phyloP scores from a whole-genome alignment of 2,888 invertebrate species.

The Orgyia antiqua region DNA sequence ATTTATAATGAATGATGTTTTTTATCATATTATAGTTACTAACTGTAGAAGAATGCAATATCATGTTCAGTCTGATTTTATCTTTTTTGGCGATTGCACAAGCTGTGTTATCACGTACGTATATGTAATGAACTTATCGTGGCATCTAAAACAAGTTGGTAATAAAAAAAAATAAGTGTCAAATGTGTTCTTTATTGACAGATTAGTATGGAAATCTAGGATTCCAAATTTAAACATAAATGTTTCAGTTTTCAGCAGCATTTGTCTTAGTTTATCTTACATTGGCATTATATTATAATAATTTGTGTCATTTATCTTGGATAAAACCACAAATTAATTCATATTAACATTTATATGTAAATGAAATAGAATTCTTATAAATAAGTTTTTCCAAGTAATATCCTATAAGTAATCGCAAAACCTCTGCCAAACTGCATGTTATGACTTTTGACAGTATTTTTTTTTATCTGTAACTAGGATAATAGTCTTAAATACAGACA shows the following conservation, averaged over 20 bases:
- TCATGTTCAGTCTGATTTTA: no score
- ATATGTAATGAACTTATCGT: no score
- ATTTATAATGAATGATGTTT: no score
- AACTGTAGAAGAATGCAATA: no score
- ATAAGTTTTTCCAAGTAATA: neutral
- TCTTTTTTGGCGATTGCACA: no score
- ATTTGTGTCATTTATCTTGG: no score
- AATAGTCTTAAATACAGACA: constrained; percentile 2
- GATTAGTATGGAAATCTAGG: constrained; percentile 4
- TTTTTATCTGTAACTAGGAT: neutral
- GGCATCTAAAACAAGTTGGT: no score
- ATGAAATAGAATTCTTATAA: neutral
- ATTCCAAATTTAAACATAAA: constrained; percentile 2
- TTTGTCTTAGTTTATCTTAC: no score
- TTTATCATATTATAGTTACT: no score
- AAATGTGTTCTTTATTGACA: constrained; percentile 8
- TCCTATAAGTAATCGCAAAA: neutral
- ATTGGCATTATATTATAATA: no score
- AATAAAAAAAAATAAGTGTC: constrained; percentile 4
- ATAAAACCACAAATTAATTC: neutral
- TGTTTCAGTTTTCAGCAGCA: no score
- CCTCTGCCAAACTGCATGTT: neutral
- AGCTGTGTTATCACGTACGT: no score
- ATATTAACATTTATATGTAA: neutral
- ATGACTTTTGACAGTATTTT: constrained; percentile 6